Evolutionary conservation across 2,113 vertebrate species (phyloP), one percentile per base, ranked within the genome.

Genomic region (Mastomys coucha): DNA sequence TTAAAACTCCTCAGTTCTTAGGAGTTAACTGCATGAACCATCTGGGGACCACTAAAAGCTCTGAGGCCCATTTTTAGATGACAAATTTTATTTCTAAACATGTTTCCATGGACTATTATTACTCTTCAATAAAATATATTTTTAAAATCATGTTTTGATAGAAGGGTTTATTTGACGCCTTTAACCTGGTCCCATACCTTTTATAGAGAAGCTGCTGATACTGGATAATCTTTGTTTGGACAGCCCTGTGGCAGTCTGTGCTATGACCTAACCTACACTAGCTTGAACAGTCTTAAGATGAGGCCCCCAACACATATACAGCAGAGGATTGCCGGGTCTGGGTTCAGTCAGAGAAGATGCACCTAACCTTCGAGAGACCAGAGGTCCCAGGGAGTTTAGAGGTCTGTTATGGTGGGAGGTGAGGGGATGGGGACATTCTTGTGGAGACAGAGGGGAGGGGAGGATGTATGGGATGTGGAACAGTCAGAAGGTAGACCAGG

Each of bases 1-100:
- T 96, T 91, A 92, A 92, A 77, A 60, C 20, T 88, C 49, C 67
- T 75, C 36, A 69, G 19, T 42, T 73, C 51, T 60, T 78, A 92
- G 19, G 33, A 94, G 77, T 51, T 94, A 33, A 95, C 24, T 75
- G 4, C n/a, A 70, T 72, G 36, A 76, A n/a, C 69, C 36, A 69
- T 39, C 42, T 93, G 69, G 85, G 65, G 8, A 8, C 39, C 24
- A 81, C 80, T 72, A 42, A 89, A 88, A 95, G 36, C 58, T 2
- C 42, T 75, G 72, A 53, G 49, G 14, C 49, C 49, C 1, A 33
- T 88, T 69, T 82, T 93, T 93, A 60, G 19, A 42, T 77, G 82
- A 82, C 0, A 88, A 49, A 82, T 91, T 77, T 51, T 31, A 91
- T 20, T 58, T 60, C 51, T 94, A 51, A 45, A 93, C 16, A 24